These are phyloP conservation scores for Cryptus viduatorius DNA, from an alignment of 2,888 invertebrate species.

Conservation along the genomic window DNA sequence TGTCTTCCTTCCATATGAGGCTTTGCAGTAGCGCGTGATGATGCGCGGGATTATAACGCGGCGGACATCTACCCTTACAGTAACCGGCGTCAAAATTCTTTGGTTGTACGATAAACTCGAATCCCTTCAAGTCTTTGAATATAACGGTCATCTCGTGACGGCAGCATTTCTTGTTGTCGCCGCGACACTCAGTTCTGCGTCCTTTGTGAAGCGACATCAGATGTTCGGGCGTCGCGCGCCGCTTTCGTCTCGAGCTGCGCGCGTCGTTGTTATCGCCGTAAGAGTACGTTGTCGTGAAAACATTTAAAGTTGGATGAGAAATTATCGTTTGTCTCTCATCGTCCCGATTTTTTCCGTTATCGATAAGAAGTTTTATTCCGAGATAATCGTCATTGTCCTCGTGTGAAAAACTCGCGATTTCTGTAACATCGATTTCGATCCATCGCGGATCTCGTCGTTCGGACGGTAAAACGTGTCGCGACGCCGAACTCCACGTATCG, in stretches of 20 bases:
- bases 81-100: slow-evolving; percentile 90
- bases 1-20: slow-evolving; percentile 88
- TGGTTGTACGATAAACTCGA: slow-evolving; percentile 90
- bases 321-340: slow-evolving; percentile 67
- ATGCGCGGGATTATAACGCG: slow-evolving; percentile 89
- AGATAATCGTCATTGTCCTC: slow-evolving; percentile 85
- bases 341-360: slow-evolving; percentile 70
- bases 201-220: slow-evolving; percentile 83
- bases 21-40: slow-evolving; percentile 91
- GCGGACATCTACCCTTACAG: slow-evolving; percentile 90
- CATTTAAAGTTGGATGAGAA: slow-evolving; percentile 81
- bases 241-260: slow-evolving; percentile 63
- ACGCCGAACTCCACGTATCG: slow-evolving; percentile 80
- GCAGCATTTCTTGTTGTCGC: slow-evolving; percentile 88
- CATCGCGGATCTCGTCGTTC: slow-evolving; percentile 85
- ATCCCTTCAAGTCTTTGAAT: slow-evolving; percentile 89
- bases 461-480: slow-evolving; percentile 80
- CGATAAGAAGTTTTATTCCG: slow-evolving; percentile 87
- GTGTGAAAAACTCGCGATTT: slow-evolving; percentile 86
- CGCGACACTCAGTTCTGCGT: slow-evolving; percentile 86
- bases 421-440: slow-evolving; percentile 88
- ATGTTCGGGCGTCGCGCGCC: slow-evolving; percentile 74
- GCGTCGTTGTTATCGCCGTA: slow-evolving; percentile 67
- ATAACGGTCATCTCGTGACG: slow-evolving; percentile 89
- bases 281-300: slow-evolving; percentile 72